Evolutionary conservation across 2,113 vertebrate species (phyloP).

Genomic region (Casuarius casuarius): DNA sequence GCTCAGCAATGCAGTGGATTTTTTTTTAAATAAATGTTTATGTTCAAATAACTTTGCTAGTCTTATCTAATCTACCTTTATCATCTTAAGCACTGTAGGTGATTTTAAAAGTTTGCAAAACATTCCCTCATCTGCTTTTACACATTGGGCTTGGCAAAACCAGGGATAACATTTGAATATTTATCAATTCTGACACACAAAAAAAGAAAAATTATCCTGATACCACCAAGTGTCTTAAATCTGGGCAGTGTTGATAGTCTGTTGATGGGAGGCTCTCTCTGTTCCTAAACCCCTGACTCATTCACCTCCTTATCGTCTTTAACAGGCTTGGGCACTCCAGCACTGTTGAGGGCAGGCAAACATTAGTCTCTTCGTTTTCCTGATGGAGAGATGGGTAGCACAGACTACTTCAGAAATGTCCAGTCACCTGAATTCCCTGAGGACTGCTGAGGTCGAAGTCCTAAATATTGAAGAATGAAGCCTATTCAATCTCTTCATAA

Average conservation of each 20-base stretch:
- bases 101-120: constrained; percentile 38
- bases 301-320: not conserved
- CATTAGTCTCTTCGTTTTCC: not conserved
- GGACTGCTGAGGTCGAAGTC: not conserved
- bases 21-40: constrained; percentile 63
- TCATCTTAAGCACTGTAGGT: constrained; percentile 41
- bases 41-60: constrained; percentile 65
- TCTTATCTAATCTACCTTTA: constrained; percentile 53
- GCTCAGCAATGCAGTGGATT: constrained; percentile 47
- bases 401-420: not conserved
- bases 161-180: not conserved
- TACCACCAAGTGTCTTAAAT: not conserved
- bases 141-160: not conserved
- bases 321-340: not conserved
- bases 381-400: not conserved
- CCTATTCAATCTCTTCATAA: not conserved
- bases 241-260: not conserved
- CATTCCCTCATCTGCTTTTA: constrained; percentile 40
- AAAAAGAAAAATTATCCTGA: not conserved
- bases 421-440: not conserved
- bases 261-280: not conserved
- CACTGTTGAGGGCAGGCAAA: not conserved
- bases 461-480: not conserved
- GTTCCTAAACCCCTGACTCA: not conserved
- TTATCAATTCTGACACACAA: constrained; percentile 16